Conservation (phyloP, 2,888 invertebrate species). For the Heliconius cydno region DNA sequence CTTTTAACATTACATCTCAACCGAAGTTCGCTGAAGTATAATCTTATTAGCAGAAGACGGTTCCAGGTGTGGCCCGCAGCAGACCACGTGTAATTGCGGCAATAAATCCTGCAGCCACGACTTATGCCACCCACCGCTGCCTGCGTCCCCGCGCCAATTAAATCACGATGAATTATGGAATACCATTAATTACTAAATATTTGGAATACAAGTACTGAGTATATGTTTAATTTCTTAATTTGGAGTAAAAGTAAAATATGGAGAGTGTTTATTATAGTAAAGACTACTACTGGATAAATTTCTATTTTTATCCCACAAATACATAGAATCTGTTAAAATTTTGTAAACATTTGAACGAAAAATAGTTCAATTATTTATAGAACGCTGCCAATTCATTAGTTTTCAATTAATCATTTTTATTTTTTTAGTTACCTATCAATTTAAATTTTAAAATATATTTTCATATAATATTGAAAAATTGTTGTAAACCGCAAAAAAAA, state of each 20-base stretch:
- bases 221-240: not conserved
- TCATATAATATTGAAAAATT: too few relatives aligned
- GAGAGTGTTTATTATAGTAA: too few relatives aligned
- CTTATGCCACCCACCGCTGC: conserved; percentile 61
- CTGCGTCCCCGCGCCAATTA: conserved; percentile 72
- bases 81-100: conserved; percentile 76
- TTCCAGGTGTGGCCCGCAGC: conserved; percentile 64
- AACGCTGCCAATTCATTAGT: too few relatives aligned
- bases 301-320: too few relatives aligned
- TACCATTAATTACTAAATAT: conserved; percentile 65
- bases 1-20: conserved; percentile 54
- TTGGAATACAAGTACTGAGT: conserved; percentile 22
- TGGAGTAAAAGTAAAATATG: not conserved
- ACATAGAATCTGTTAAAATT: too few relatives aligned
- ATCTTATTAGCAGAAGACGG: conserved; percentile 61
- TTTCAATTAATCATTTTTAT: too few relatives aligned
- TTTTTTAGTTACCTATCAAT: too few relatives aligned
- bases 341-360: too few relatives aligned
- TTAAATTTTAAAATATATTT: too few relatives aligned
- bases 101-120: conserved; percentile 73
- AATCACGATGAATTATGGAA: conserved; percentile 73
- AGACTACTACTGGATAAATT: too few relatives aligned
- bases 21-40: conserved; percentile 56
- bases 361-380: too few relatives aligned
- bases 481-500: too few relatives aligned